Conservation (phyloP, 2,797 vertebrate genomes). For the Molossus molossus region DNA sequence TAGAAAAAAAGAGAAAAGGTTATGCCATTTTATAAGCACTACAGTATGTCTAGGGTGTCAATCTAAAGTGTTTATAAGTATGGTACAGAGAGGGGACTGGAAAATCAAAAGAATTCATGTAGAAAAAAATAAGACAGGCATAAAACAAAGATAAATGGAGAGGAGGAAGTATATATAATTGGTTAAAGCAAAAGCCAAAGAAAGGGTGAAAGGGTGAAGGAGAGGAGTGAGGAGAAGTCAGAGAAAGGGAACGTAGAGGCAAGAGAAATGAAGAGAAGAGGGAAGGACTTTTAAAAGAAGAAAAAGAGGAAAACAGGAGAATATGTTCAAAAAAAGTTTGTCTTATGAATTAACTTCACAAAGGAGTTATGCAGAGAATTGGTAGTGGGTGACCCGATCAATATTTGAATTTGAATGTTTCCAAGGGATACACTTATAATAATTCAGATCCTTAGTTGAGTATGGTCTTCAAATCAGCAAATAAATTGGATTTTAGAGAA, state of each 20-base stretch:
- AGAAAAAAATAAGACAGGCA: not conserved
- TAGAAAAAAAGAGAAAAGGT: conserved; percentile 21
- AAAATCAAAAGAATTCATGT: conserved; percentile 65
- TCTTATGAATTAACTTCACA: conserved; percentile 14
- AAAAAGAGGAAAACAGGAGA: not conserved
- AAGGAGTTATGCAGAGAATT: conserved; percentile 2
- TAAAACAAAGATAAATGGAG: conserved; percentile 45
- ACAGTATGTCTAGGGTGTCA: not conserved
- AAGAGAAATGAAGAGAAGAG: not conserved
- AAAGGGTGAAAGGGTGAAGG: not conserved
- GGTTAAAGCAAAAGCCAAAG: not conserved
- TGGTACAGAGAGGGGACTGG: not conserved
- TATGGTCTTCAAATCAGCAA: conserved; percentile 44
- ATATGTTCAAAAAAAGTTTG: not conserved
- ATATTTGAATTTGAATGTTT: conserved; percentile 28
- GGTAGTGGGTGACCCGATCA: not conserved
- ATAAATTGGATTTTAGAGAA: conserved; percentile 34
- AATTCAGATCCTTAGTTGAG: conserved; percentile 5
- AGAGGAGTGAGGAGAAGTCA: not conserved
- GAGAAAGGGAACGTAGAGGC: not conserved
- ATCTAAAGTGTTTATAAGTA: not conserved
- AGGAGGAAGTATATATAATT: not conserved
- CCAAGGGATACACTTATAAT: not conserved
- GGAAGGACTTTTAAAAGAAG: not conserved
- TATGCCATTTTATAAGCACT: not conserved